Evolutionary conservation across 2,113 vertebrate genomes (phyloP).

Genomic region (Entelurus aequoreus): DNA sequence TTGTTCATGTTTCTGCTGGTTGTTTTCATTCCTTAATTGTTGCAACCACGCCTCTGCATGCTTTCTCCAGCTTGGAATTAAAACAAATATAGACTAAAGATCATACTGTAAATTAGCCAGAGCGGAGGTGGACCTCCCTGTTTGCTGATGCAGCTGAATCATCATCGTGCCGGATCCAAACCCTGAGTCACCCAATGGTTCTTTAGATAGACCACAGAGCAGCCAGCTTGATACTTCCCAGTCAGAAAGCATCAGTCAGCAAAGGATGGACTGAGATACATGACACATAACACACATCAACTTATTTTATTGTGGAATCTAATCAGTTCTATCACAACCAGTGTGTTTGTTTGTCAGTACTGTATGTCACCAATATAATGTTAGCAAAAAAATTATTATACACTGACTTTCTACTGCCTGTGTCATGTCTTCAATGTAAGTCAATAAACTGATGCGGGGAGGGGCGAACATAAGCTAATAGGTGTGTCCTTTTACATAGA

Average conservation of each 20-base stretch:
- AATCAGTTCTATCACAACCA: background rate
- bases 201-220: constrained; percentile 42
- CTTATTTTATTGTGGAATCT: too few species aligned
- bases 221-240: constrained; percentile 29
- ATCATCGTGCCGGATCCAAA: constrained; percentile 57
- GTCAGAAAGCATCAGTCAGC: constrained; percentile 49
- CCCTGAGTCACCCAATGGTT: constrained; percentile 44
- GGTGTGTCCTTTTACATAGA: too few species aligned
- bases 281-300: too few species aligned
- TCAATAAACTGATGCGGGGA: too few species aligned
- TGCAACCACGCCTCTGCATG: background rate
- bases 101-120: background rate
- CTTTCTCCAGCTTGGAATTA: constrained; percentile 7
- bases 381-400: too few species aligned
- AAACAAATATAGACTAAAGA: constrained; percentile 20
- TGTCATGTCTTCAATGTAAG: too few species aligned
- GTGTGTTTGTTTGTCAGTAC: too few species aligned
- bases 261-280: constrained; percentile 11
- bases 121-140: constrained; percentile 37
- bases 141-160: constrained; percentile 30
- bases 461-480: too few species aligned
- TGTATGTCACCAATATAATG: too few species aligned
- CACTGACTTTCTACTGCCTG: too few species aligned
- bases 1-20: background rate
- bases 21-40: background rate